phyloP scores from a whole-genome alignment of 2,888 invertebrate genomes.

The Lutraria lutraria region DNA sequence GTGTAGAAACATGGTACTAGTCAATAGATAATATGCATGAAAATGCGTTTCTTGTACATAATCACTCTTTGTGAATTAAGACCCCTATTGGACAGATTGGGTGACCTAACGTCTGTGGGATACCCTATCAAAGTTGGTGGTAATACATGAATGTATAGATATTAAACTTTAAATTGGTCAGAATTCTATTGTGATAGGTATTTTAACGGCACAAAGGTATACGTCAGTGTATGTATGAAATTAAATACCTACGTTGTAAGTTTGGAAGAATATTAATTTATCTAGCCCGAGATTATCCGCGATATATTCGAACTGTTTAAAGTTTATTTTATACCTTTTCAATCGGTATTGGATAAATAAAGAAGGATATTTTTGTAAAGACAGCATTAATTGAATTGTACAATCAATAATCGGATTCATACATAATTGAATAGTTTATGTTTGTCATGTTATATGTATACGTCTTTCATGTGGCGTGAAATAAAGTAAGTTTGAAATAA shows the following conservation, averaged over 20 bases:
- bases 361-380: slow-evolving; percentile 22
- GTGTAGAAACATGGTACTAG: too few species aligned
- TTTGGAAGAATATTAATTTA: slow-evolving; percentile 39
- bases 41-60: too few species aligned
- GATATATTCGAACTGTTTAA: slow-evolving; percentile 24
- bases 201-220: not conserved
- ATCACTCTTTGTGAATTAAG: too few species aligned
- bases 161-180: not conserved
- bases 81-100: too few species aligned
- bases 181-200: not conserved
- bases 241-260: slow-evolving; percentile 23
- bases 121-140: not conserved
- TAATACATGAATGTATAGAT: not conserved
- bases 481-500: not conserved
- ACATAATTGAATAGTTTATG: slow-evolving; percentile 45
- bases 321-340: slow-evolving; percentile 20
- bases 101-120: too few species aligned
- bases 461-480: not conserved
- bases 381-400: slow-evolving; percentile 45
- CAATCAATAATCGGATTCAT: slow-evolving; percentile 52
- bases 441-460: slow-evolving; percentile 3
- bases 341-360: slow-evolving; percentile 25
- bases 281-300: slow-evolving; percentile 30
- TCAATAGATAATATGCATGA: too few species aligned
- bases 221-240: slow-evolving; percentile 13